A percentile compares a stretch with the other conserved stretches of the same genome.
Evolutionary conservation across 2,888 invertebrate species (phyloP).

Genomic region (Zaprionus bogoriensis): DNA sequence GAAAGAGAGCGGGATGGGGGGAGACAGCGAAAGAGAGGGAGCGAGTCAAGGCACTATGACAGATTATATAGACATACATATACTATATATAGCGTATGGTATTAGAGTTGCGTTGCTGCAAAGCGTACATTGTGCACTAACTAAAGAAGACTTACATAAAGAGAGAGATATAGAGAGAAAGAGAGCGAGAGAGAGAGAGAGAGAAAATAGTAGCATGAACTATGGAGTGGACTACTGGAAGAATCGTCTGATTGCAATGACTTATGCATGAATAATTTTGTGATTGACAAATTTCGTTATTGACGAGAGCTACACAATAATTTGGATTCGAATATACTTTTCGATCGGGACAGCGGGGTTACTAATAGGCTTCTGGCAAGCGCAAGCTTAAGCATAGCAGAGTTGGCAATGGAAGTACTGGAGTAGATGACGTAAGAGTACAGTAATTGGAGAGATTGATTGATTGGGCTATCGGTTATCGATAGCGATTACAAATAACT

Average conservation of each 20-base stretch:
- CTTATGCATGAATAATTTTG: no score
- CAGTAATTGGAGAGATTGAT: background rate
- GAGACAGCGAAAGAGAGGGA: slow-evolving; percentile 3
- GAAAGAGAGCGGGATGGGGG: slow-evolving; percentile 3
- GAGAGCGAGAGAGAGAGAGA: background rate
- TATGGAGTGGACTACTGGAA: background rate
- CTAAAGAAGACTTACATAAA: no score
- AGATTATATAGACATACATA: no score
- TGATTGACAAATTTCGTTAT: no score
- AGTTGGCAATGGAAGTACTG: slow-evolving; percentile 19
- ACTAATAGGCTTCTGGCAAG: slow-evolving; percentile 9
- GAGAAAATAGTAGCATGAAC: background rate
- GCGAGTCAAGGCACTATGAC: background rate
- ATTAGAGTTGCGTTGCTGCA: background rate
- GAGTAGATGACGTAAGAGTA: slow-evolving; percentile 13
- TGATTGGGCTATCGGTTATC: background rate
- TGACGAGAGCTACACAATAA: no score
- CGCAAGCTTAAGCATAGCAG: slow-evolving; percentile 5
- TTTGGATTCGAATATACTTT: no score
- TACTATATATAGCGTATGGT: background rate
- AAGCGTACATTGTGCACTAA: background rate
- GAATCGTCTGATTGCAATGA: background rate
- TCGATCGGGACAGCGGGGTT: background rate
- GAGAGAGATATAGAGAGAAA: background rate
- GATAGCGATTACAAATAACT: background rate